A percentile compares a stretch with the other conserved stretches of the same genome.
Evolutionary conservation across 35 echinoderm and acorn worm species (phyloP).

Genomic region (Lytechinus variegatus): DNA sequence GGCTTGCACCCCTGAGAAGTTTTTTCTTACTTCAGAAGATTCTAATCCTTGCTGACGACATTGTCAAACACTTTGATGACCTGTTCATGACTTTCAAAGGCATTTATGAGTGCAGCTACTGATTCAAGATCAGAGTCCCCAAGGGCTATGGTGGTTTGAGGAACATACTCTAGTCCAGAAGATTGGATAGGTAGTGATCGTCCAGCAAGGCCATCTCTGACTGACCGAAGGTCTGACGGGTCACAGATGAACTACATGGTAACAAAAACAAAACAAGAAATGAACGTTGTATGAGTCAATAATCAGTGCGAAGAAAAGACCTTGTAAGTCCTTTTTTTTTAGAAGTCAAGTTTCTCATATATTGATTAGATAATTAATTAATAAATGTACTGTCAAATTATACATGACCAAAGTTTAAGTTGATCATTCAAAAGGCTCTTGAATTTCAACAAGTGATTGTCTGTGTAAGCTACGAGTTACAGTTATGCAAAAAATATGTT

Average conservation of each 20-base stretch:
- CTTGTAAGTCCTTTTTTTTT: too few species aligned
- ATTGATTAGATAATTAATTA: too few species aligned
- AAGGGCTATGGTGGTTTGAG: constrained; percentile 45
- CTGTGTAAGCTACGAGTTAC: too few species aligned
- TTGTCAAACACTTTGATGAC: constrained; percentile 78
- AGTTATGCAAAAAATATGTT: too few species aligned
- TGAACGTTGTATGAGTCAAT: too few species aligned
- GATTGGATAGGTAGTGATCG: constrained; percentile 29
- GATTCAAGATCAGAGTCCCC: constrained; percentile 41
- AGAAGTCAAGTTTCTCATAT: too few species aligned
- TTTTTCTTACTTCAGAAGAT: too few species aligned
- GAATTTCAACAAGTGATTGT: too few species aligned
- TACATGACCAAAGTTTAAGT: too few species aligned
- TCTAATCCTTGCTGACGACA: constrained; percentile 36
- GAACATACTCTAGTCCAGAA: constrained; percentile 49
- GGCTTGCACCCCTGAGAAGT: background rate
- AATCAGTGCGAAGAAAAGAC: too few species aligned
- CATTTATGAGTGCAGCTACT: constrained; percentile 41
- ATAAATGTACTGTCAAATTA: too few species aligned
- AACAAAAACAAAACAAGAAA: constrained; percentile 8
- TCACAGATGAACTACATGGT: constrained; percentile 77
- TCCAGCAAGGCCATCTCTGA: constrained; percentile 47
- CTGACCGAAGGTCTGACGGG: constrained; percentile 32
- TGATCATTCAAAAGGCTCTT: too few species aligned
- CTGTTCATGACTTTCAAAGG: constrained; percentile 57